Base-by-base conservation (phyloP, 2,888 invertebrate genomes). In the Tigriopus californicus region DNA sequence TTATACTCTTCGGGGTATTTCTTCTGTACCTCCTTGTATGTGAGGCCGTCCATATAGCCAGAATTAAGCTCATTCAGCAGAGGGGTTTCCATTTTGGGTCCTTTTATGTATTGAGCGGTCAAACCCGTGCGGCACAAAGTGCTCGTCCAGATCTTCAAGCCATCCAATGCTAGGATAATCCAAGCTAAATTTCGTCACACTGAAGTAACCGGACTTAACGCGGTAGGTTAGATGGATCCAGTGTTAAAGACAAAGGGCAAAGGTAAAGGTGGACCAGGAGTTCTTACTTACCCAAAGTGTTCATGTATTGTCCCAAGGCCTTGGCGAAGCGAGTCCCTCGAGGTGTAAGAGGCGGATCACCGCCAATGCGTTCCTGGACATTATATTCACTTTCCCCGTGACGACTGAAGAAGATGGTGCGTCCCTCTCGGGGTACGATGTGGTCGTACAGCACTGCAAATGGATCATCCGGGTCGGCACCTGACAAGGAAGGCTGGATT, bases 201-300 rank as follows among this genome's bases (percentile, higher is more conserved):
- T 33, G 33, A 33, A 5, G 33, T 8, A 33, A 3, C 8, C 8
- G 33, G 33, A 8, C 33, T 33, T 33, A 8, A 3, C 33, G 33
- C 33, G n/a, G n/a, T n/a, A n/a, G n/a, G n/a, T n/a, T n/a, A n/a
- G n/a, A n/a, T n/a, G n/a, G n/a, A 11, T 41, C 13, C 41, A 41
- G 13, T 12, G 41, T 41, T 12, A 11, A 41, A 41, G n/a, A n/a
- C n/a, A n/a, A n/a, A n/a, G n/a, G n/a, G n/a, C n/a, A n/a, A n/a
- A n/a, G n/a, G n/a, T n/a, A n/a, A n/a, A n/a, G n/a, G n/a, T n/a
- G n/a, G n/a, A 68, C 98, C 53, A 94, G 76, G 53, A 92, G 73
- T 59, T 81, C 88, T 67, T 76, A 82, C 69, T 80, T 91, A 68
- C 83, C 67, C 10, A 18, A 5, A 4, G 46, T 44, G 18, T 44